Conservation (phyloP, 2,888 invertebrate species). For the Agonopterix arenella region DNA sequence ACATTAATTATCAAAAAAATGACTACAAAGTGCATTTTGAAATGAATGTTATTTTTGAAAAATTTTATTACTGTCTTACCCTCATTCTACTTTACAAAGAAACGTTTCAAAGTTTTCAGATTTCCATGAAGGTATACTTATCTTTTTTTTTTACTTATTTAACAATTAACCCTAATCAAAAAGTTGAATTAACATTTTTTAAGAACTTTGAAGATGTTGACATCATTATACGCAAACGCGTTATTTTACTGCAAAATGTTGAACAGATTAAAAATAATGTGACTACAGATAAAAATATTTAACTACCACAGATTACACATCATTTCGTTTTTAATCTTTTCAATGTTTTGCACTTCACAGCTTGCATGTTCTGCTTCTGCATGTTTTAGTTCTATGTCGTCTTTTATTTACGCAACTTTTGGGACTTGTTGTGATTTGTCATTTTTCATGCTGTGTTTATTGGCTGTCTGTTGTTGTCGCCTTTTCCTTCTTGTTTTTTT, state of each 20-base stretch:
- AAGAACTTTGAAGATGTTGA: conserved; percentile 46
- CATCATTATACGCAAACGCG: conserved; percentile 29
- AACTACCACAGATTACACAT: background rate
- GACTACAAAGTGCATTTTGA: conserved; percentile 9
- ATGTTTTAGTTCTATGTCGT: conserved; percentile 39
- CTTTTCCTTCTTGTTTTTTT: conserved; percentile 24
- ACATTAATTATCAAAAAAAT: conserved; percentile 19
- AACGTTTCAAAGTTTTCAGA: conserved; percentile 62
- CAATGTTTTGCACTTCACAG: conserved; percentile 35
- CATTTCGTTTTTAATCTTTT: conserved; percentile 15
- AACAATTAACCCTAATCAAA: conserved; percentile 68
- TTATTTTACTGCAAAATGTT: conserved; percentile 3
- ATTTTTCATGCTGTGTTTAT: conserved; percentile 48
- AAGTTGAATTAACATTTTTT: conserved; percentile 37
- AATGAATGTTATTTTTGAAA: conserved; percentile 34
- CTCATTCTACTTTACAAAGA: conserved; percentile 41
- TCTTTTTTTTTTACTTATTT: conserved; percentile 41
- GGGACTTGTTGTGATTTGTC: conserved; percentile 61
- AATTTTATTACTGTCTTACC: conserved; percentile 11
- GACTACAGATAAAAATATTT: too few relatives aligned
- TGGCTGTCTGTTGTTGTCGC: conserved; percentile 50
- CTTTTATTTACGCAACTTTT: conserved; percentile 42
- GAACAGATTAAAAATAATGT: conserved; percentile 23
- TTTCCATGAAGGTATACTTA: conserved; percentile 55
- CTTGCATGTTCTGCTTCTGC: conserved; percentile 57